Percentiles rank a stretch among this genome's conserved stretches.
Conservation (phyloP, 2,888 invertebrate genomes). For the Baccha elongata region DNA sequence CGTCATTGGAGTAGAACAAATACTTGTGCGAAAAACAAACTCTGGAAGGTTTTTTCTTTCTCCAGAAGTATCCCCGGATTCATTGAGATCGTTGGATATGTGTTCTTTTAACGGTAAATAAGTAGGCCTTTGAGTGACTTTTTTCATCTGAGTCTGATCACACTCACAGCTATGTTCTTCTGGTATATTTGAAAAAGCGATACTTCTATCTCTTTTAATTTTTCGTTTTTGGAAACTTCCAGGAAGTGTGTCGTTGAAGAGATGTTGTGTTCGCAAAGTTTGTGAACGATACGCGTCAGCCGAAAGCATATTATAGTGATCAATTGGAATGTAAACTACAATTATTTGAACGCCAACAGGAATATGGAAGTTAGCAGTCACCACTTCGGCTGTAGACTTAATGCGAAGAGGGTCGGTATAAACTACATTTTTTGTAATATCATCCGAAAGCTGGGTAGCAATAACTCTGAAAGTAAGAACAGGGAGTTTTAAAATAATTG, state of each 20-base stretch:
- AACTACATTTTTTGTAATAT: conserved; percentile 90
- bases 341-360: conserved; percentile 92
- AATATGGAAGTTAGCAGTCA: conserved; percentile 87
- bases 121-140: conserved; percentile 83
- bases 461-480: conserved; percentile 86
- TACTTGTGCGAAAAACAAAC: conserved; percentile 88
- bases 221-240: conserved; percentile 81
- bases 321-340: conserved; percentile 88
- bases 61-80: conserved; percentile 83
- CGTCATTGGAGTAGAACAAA: conserved; percentile 90
- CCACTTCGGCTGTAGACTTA: conserved; percentile 90
- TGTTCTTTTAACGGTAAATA: conserved; percentile 84
- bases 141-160: conserved; percentile 45
- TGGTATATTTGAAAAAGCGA: conserved; percentile 92
- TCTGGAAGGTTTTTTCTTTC: conserved; percentile 84
- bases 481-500: no score
- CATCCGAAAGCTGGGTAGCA: conserved; percentile 89
- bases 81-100: conserved; percentile 80
- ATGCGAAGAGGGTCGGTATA: conserved; percentile 92
- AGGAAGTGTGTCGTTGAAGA: conserved; percentile 77
- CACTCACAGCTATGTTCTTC: conserved; percentile 84
- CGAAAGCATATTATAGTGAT: conserved; percentile 84
- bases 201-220: conserved; percentile 90
- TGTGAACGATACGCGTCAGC: conserved; percentile 82
- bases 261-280: conserved; percentile 80